phyloP scores from a whole-genome alignment of 2,888 invertebrate genomes.

The Lithosia quadra region DNA sequence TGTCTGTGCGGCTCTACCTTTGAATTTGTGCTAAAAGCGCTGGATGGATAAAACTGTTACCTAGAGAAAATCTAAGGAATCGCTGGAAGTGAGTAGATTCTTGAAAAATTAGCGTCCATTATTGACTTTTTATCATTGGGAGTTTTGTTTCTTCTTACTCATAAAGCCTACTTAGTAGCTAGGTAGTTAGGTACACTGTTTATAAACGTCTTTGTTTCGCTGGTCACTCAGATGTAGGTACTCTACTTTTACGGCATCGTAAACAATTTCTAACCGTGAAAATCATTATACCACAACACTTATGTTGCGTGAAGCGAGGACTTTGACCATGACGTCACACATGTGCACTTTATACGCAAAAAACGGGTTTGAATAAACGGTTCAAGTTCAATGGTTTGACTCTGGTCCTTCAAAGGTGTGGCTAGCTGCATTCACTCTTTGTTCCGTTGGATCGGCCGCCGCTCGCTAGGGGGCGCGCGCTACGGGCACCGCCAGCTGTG shows the following conservation, averaged over 20 bases:
- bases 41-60: too few relatives aligned
- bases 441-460: slow-evolving; percentile 43
- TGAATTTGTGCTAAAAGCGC: too few relatives aligned
- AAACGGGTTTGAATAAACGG: slow-evolving; percentile 38
- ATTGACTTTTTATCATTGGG: too few relatives aligned
- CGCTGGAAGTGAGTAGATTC: too few relatives aligned
- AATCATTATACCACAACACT: neutral
- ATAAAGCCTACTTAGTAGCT: neutral
- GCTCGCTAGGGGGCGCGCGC: slow-evolving; percentile 62
- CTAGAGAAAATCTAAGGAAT: too few relatives aligned
- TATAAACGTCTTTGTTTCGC: neutral
- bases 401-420: slow-evolving; percentile 61
- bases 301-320: slow-evolving; percentile 3
- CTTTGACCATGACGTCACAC: slow-evolving; percentile 31
- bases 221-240: neutral
- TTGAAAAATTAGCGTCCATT: too few relatives aligned
- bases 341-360: slow-evolving; percentile 37
- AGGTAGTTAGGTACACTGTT: neutral
- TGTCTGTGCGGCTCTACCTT: too few relatives aligned
- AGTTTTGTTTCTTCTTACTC: neutral
- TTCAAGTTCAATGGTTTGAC: slow-evolving; percentile 57
- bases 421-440: slow-evolving; percentile 57
- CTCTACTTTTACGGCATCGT: neutral
- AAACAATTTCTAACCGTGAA: neutral
- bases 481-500: slow-evolving; percentile 58